A percentile compares a stretch with the other conserved stretches of the same genome.
Evolutionary conservation across 2,888 invertebrate species (phyloP).

Genomic region (Diarsia mendica): DNA sequence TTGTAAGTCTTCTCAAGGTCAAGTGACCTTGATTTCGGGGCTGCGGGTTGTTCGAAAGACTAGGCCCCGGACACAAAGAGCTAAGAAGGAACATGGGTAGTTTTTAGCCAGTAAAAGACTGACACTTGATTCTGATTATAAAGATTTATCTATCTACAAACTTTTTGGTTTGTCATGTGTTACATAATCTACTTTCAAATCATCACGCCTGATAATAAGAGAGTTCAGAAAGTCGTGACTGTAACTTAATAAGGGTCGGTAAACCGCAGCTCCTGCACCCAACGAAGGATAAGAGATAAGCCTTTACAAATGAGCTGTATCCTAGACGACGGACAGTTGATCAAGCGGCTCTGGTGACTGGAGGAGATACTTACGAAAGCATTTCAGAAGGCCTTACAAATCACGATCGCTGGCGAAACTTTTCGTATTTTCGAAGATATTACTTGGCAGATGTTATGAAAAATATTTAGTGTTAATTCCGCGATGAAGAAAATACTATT

Average conservation of each 20-base stretch:
- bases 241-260: slow-evolving; percentile 28
- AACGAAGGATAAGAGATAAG: slow-evolving; percentile 27
- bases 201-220: not conserved
- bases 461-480: too few species aligned
- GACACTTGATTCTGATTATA: not conserved
- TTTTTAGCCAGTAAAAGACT: too few species aligned
- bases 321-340: slow-evolving; percentile 10
- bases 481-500: too few species aligned
- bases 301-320: slow-evolving; percentile 40
- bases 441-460: too few species aligned
- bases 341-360: not conserved
- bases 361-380: not conserved
- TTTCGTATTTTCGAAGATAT: too few species aligned
- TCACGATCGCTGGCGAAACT: not conserved
- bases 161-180: not conserved
- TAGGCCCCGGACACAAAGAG: too few species aligned
- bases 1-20: slow-evolving; percentile 5
- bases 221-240: not conserved
- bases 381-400: not conserved
- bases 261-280: slow-evolving; percentile 8
- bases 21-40: not conserved
- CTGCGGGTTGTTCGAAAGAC: too few species aligned
- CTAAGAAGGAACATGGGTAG: too few species aligned
- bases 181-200: not conserved
- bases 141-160: not conserved